These are phyloP conservation scores for Sapayoa aenigma DNA, from an alignment of 2,113 vertebrate genomes.

Conservation along the genomic window DNA sequence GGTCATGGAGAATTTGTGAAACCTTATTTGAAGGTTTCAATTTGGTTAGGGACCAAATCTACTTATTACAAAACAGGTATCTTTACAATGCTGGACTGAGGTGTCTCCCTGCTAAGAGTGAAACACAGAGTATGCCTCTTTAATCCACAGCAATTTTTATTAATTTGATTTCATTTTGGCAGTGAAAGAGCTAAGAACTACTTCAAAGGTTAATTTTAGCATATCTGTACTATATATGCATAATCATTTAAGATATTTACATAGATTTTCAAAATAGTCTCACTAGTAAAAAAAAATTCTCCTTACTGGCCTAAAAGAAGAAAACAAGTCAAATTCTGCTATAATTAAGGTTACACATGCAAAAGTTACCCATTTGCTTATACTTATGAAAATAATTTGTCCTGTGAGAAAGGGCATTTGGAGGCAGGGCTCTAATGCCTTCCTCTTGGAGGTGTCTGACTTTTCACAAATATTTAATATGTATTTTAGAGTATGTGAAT, in stretches of 20 bases:
- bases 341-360: background rate
- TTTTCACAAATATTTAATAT: background rate
- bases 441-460: background rate
- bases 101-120: background rate
- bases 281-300: background rate
- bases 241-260: background rate
- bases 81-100: background rate
- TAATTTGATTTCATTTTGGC: background rate
- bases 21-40: background rate
- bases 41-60: background rate
- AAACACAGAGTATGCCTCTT: background rate
- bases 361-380: background rate
- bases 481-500: background rate
- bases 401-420: background rate
- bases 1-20: background rate
- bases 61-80: background rate
- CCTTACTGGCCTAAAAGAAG: background rate
- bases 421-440: background rate
- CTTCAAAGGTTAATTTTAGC: conserved; percentile 35
- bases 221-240: background rate
- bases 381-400: conserved; percentile 11
- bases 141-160: background rate
- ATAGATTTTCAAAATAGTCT: background rate
- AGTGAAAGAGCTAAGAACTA: background rate
- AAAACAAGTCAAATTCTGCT: background rate